A percentile compares a stretch with the other conserved stretches of the same genome.
Evolutionary conservation across 2,888 invertebrate genomes (phyloP).

Genomic region (Plagodis pulveraria): DNA sequence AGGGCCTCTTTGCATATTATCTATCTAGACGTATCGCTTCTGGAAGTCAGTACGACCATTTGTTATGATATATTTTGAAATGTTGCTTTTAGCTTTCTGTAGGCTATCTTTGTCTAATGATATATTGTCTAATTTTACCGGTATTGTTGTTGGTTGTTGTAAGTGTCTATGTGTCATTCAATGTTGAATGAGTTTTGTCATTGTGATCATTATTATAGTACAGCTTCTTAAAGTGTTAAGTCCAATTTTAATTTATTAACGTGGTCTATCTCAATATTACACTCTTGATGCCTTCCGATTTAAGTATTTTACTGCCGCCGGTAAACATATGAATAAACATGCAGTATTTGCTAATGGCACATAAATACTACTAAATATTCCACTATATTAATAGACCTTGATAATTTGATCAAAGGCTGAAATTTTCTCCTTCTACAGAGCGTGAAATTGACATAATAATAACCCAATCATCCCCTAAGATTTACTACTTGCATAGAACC

Average conservation of each 20-base stretch:
- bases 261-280: no score
- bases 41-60: conserved; percentile 42
- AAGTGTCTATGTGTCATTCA: conserved; percentile 11
- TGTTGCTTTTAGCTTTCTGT: conserved; percentile 39
- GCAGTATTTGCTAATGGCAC: neutral
- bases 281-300: no score
- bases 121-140: conserved; percentile 32
- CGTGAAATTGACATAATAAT: conserved; percentile 49
- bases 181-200: no score
- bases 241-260: neutral
- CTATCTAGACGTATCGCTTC: conserved; percentile 50
- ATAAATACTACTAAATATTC: conserved; percentile 7
- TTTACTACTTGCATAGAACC: conserved; percentile 33
- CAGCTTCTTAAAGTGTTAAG: neutral
- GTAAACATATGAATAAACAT: no score
- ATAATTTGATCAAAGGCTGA: conserved; percentile 26
- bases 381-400: conserved; percentile 7
- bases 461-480: conserved; percentile 38
- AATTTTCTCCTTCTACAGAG: conserved; percentile 35
- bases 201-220: no score
- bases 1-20: conserved; percentile 52
- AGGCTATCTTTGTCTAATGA: conserved; percentile 31
- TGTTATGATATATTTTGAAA: conserved; percentile 44
- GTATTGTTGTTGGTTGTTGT: conserved; percentile 29
- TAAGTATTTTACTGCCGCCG: no score